Conservation (phyloP, 2,888 invertebrate genomes). For the Eucera pruinosa region DNA sequence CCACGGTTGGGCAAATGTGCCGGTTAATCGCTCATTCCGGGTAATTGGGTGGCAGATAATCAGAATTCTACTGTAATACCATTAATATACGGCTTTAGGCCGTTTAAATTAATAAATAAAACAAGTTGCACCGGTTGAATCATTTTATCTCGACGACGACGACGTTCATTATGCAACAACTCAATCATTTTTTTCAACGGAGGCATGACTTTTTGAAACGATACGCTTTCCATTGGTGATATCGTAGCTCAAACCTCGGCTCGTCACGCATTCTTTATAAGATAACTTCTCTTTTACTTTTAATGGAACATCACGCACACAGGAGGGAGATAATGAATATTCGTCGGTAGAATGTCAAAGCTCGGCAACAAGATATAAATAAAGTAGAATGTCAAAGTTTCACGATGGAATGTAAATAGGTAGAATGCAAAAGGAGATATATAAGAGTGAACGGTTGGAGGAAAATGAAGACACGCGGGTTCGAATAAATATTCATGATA, state of each 20-base stretch:
- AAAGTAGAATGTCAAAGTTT: constrained; percentile 27
- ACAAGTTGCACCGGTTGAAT: too few species aligned
- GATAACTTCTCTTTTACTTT: neutral
- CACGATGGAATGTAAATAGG: constrained; percentile 13
- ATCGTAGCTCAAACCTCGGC: too few species aligned
- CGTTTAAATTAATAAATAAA: too few species aligned
- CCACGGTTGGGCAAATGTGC: too few species aligned
- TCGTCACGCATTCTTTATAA: neutral
- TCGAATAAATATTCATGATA: constrained; percentile 38
- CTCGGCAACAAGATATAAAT: neutral
- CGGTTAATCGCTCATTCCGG: too few species aligned
- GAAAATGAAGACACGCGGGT: constrained; percentile 24
- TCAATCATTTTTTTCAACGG: too few species aligned
- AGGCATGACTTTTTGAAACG: neutral
- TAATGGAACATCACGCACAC: constrained; percentile 9
- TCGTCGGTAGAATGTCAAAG: neutral
- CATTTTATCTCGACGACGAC: too few species aligned
- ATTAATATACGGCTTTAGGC: too few species aligned
- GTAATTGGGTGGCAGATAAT: too few species aligned
- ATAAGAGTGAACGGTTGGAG: neutral
- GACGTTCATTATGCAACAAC: too few species aligned
- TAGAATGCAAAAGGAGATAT: constrained; percentile 11
- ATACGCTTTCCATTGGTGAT: neutral
- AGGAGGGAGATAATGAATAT: constrained; percentile 3
- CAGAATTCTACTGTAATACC: too few species aligned